Evolutionary conservation across 2,113 vertebrate species (phyloP).

Genomic region (Cygnus atratus): DNA sequence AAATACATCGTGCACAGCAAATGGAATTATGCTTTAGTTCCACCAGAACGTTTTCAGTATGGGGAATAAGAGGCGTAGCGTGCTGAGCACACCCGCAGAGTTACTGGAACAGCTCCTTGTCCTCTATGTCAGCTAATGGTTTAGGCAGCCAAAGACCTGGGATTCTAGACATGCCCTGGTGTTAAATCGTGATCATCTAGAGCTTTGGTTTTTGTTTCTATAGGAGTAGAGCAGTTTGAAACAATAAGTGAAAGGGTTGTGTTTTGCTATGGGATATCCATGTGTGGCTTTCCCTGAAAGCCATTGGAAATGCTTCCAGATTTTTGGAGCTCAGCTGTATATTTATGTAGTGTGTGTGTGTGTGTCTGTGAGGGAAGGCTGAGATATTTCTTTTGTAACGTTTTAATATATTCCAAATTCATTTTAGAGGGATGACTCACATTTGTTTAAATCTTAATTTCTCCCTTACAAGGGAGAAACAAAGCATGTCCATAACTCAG

Average conservation of each 20-base stretch:
- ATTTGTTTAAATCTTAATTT: slow-evolving; percentile 50
- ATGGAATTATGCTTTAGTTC: not conserved
- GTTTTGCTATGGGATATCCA: not conserved
- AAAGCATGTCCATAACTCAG: slow-evolving; percentile 19
- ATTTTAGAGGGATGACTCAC: slow-evolving; percentile 52
- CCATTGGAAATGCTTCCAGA: slow-evolving; percentile 12
- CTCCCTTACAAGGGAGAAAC: slow-evolving; percentile 66
- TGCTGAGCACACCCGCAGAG: not conserved
- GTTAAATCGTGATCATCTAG: not conserved
- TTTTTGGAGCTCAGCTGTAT: slow-evolving; percentile 7
- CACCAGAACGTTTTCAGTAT: not conserved
- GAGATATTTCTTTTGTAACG: slow-evolving; percentile 23
- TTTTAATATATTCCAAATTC: slow-evolving; percentile 43
- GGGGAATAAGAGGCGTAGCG: not conserved
- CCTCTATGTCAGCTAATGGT: not conserved
- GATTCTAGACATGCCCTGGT: not conserved
- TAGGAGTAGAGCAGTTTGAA: not conserved
- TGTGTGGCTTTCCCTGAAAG: slow-evolving; percentile 1
- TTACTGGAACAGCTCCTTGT: not conserved
- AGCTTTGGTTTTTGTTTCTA: not conserved
- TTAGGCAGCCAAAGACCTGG: not conserved
- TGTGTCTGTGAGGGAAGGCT: not conserved
- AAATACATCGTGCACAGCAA: not conserved
- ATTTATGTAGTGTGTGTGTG: not conserved
- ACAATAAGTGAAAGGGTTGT: not conserved